Base-by-base conservation (phyloP, 35 echinoderm and acorn worm species). In the Strongylocentrotus purpuratus region DNA sequence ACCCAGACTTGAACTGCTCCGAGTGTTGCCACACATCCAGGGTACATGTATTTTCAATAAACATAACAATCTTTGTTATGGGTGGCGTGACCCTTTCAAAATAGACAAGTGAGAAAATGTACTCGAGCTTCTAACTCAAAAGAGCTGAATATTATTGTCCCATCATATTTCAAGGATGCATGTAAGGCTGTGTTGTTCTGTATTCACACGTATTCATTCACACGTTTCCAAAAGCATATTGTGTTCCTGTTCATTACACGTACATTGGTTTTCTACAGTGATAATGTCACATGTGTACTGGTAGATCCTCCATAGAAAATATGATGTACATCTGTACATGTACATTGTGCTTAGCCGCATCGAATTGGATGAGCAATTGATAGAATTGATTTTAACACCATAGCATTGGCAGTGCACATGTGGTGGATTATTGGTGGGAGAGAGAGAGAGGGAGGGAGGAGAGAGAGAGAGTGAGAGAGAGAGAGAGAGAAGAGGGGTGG, bases 311-410 rank as follows among this genome's bases (percentile, higher is more conserved):
- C 6, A 7, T 52, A 10, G 48, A 52, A 10, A 52, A 52, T 13
- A 52, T 10, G 48, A 10, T 52, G 8, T 52, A 22, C 65, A 20
- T 70, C 0, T 52, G 8, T 52, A 22, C 65, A 20, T 70, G 5
- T 14, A 28, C 20, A n/a, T 78, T 78, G 65, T 78, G 25, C 65
- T 78, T n/a, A 78, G 65, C 25, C 8, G 65, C n/a, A 78, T n/a
- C 5, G 28, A 4, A 78, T 3, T 78, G 65, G 65, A 78, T 78
- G 7, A 78, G 20, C 65, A 78, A 78, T 28, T 22, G 7, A 22
- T 78, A n/a, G 8, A 78, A 78, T 78, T 78, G 65, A 78, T 78
- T 78, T 78, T 78, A 78, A 78, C 65, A 78, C 65, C 22, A 78
- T 0, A 78, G 20, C 61, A 28, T 15, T n/a, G 5, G 65, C 20